phyloP scores from a whole-genome alignment of 2,113 vertebrate species.

The Candoia aspera region DNA sequence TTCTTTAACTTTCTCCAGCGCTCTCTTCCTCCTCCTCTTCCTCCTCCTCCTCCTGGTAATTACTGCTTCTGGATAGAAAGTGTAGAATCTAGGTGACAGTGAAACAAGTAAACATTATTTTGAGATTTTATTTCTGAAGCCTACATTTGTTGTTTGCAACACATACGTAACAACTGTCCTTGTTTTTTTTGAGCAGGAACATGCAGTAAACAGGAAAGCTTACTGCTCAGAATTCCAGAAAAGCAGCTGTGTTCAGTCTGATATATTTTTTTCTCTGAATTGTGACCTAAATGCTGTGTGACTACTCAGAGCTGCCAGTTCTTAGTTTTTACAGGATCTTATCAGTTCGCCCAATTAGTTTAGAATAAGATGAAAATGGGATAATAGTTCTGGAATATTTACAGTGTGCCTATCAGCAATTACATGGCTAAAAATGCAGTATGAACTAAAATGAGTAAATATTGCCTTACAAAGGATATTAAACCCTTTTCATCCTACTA shows the following conservation, averaged over 20 bases:
- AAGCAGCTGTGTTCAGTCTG: slow-evolving; percentile 27
- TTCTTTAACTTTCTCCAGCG: background rate
- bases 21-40: background rate
- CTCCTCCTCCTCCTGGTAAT: background rate
- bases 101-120: slow-evolving; percentile 15
- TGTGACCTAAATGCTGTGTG: slow-evolving; percentile 17
- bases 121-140: slow-evolving; percentile 21
- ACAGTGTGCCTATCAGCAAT: background rate
- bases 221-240: slow-evolving; percentile 24
- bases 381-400: background rate
- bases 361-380: slow-evolving; percentile 3
- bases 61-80: background rate
- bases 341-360: background rate
- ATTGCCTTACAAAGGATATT: background rate
- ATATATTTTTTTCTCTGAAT: background rate
- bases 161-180: background rate
- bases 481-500: background rate
- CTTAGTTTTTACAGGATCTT: background rate
- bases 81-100: background rate
- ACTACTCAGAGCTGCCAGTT: slow-evolving; percentile 3
- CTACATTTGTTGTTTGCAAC: slow-evolving; percentile 15
- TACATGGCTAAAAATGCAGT: background rate
- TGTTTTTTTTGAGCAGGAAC: slow-evolving; percentile 21
- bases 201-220: slow-evolving; percentile 32
- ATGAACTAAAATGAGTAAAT: background rate